Percentiles rank a stretch among this genome's conserved stretches.
Evolutionary conservation across 2,113 vertebrate genomes (phyloP).

Genomic region (Myanophis thanlyinensis): DNA sequence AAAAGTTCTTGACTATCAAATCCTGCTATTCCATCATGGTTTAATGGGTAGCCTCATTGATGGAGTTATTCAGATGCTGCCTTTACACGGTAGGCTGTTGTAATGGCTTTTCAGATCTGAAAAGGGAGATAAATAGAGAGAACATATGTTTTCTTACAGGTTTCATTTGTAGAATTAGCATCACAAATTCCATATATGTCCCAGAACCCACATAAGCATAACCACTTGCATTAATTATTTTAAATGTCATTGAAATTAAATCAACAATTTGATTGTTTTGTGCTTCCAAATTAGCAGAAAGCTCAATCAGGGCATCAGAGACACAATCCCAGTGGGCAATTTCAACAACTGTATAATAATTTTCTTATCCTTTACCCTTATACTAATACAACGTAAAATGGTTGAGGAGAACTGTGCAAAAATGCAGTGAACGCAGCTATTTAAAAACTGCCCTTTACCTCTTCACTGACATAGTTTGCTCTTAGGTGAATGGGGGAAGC

Average conservation of each 20-base stretch:
- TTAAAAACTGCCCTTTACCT: background rate
- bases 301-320: background rate
- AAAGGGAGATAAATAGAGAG: background rate
- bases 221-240: background rate
- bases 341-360: background rate
- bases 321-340: background rate
- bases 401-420: background rate
- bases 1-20: background rate
- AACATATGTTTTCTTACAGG: background rate
- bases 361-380: background rate
- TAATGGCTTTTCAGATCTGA: background rate
- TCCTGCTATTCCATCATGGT: background rate
- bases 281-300: constrained; percentile 6
- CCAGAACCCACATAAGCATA: background rate
- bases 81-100: background rate
- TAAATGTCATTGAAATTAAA: background rate
- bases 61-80: background rate
- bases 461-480: background rate
- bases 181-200: background rate
- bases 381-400: background rate
- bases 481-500: background rate
- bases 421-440: background rate
- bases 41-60: background rate
- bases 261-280: background rate
- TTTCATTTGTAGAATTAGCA: background rate